Base-by-base conservation (phyloP, 2,888 invertebrate species). In the Nematopogon swammerdamellus region DNA sequence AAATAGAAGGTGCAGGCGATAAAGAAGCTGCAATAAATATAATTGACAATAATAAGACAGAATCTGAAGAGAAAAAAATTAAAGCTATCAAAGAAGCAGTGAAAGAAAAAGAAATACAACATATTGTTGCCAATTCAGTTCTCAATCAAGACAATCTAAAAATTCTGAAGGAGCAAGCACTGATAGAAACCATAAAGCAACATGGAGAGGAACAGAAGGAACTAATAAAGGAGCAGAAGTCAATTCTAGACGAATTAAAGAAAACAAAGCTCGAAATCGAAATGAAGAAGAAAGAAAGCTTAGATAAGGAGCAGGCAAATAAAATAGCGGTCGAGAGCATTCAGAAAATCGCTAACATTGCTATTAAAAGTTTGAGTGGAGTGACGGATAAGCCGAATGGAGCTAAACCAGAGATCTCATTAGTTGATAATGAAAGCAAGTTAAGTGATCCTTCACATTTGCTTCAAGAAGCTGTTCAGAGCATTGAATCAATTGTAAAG, bases 161-260 rank as follows among this genome's bases (percentile, higher is more conserved):
- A 30, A 67, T 68, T 44, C 60, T 71, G 1, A 77, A 80, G 57
- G 72, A 79, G 59, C 68, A 75, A 54, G 72, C 82, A 56, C 62
- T 87, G 10, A 72, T 86, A 29, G 83, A 85, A 62, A 85, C 85
- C 17, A 74, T 89, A 18, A 85, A 87, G 64, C 82, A 85, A 60
- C 86, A 89, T 55, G 85, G 86, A 51, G 79, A 85, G 62, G 85
- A 86, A 60, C 86, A 88, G 59, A 81, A 85, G 58, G 82, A 87
- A 63, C 67, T 89, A 53, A 75, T 88, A 29, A 81, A 86, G 56
- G 85, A 88, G 60, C 86, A 88, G 58, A 85, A 86, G 57, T 79
- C 85, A 60, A 75, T 87, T 51, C 62, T 87, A 45, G 71, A 83
- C 53, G 82, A 86, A 61, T 70, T 87, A 18, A 80, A 83, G 50